These are phyloP conservation scores for Epinephelus awoara DNA, from an alignment of 2,797 vertebrate species.

Conservation along the genomic window DNA sequence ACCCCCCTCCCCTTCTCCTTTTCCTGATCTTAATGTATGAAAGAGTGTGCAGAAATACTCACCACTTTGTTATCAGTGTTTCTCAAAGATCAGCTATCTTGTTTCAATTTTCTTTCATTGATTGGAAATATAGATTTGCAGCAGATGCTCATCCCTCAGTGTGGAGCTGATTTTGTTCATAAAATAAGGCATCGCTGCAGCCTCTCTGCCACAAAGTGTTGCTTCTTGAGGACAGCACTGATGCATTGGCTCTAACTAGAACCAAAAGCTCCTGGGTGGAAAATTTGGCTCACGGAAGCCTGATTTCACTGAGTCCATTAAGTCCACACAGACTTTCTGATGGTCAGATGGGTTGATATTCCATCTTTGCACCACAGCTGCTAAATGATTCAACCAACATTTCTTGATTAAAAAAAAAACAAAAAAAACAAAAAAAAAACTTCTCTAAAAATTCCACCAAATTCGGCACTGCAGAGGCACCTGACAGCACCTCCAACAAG, in stretches of 20 bases:
- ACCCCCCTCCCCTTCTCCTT: too few relatives aligned
- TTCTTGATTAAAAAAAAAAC: not conserved
- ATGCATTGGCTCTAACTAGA: slow-evolving; percentile 19
- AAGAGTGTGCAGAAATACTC: not conserved
- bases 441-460: not conserved
- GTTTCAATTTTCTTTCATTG: not conserved
- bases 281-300: not conserved
- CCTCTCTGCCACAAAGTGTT: slow-evolving; percentile 4
- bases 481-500: not conserved
- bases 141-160: not conserved
- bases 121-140: slow-evolving; percentile 19
- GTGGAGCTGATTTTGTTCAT: slow-evolving; percentile 9
- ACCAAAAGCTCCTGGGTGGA: not conserved
- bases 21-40: not conserved
- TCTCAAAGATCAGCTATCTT: not conserved
- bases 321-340: not conserved
- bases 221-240: not conserved
- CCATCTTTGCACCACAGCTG: not conserved
- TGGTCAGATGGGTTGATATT: not conserved
- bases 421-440: too few relatives aligned
- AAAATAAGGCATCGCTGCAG: not conserved
- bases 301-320: slow-evolving; percentile 12
- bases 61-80: not conserved
- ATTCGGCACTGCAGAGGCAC: slow-evolving; percentile 13
- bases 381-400: not conserved